A percentile compares a stretch with the other conserved stretches of the same genome.
Conservation (phyloP, 2,797 vertebrate genomes). For the Craterocephalus amniculus region DNA sequence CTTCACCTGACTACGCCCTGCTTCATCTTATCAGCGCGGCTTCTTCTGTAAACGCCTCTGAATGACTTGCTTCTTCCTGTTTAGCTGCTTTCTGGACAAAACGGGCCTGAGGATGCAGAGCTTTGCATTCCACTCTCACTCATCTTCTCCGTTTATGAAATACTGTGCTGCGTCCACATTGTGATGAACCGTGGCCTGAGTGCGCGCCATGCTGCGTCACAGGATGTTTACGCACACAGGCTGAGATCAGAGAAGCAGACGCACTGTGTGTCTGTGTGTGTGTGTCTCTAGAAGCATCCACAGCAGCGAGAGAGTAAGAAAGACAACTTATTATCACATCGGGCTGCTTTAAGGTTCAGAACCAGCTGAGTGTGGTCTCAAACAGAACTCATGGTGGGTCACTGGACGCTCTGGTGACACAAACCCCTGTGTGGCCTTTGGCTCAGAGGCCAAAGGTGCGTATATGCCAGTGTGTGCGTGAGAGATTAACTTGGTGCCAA, state of each 20-base stretch:
- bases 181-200: constrained; percentile 32
- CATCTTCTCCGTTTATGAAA: constrained; percentile 1
- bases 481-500: constrained; percentile 76
- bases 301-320: background rate
- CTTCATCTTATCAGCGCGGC: constrained; percentile 17
- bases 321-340: background rate
- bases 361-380: constrained; percentile 12
- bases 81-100: background rate
- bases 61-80: constrained; percentile 16
- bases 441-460: constrained; percentile 27
- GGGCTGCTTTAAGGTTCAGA: constrained; percentile 2
- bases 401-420: background rate
- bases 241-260: constrained; percentile 17
- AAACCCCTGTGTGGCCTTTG: constrained; percentile 12
- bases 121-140: background rate
- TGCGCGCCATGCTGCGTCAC: constrained; percentile 44
- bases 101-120: background rate
- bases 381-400: background rate
- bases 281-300: background rate
- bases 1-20: constrained; percentile 44
- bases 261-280: constrained; percentile 7
- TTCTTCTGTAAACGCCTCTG: constrained; percentile 26
- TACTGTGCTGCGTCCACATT: constrained; percentile 19
- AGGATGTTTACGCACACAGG: constrained; percentile 65
- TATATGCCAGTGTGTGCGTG: constrained; percentile 22